phyloP scores from a whole-genome alignment of 2,797 vertebrate species.

The Sternarchorhynchus goeldii region DNA sequence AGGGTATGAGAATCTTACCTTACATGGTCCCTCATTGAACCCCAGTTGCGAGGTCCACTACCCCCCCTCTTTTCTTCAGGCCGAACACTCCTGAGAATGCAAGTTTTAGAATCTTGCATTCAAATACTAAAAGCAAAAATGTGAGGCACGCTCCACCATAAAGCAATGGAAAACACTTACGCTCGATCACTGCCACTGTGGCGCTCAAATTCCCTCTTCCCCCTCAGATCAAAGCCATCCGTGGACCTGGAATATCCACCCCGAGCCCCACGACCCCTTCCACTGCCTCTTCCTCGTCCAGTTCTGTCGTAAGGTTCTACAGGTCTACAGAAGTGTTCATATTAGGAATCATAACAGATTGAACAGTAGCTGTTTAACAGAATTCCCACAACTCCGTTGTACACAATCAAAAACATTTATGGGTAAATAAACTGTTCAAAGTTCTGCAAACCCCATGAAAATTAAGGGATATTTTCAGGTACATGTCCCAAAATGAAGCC shows the following conservation, averaged over 20 bases:
- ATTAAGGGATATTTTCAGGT: too few relatives aligned
- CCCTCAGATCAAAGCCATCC: conserved; percentile 77
- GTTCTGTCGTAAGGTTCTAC: conserved; percentile 68
- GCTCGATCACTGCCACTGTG: conserved; percentile 76
- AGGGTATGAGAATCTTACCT: conserved; percentile 63
- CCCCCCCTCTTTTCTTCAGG: conserved; percentile 79
- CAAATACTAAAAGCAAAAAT: not conserved
- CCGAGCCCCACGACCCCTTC: conserved; percentile 74
- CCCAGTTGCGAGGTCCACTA: conserved; percentile 79
- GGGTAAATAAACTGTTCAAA: too few relatives aligned
- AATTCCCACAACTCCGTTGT: too few relatives aligned
- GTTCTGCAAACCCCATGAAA: too few relatives aligned
- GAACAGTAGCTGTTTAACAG: too few relatives aligned
- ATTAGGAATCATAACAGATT: not conserved
- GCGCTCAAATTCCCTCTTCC: conserved; percentile 83
- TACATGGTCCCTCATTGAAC: conserved; percentile 70
- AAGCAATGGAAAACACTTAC: conserved; percentile 64
- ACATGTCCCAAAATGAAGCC: too few relatives aligned
- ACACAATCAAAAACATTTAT: too few relatives aligned
- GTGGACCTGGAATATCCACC: conserved; percentile 72
- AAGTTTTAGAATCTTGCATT: conserved; percentile 3
- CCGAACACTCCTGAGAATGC: conserved; percentile 75
- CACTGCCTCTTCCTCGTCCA: conserved; percentile 72
- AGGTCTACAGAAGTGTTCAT: conserved; percentile 34
- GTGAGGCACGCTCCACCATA: not conserved